A percentile compares a stretch with the other conserved stretches of the same genome.
Conservation (phyloP, 2,888 invertebrate species). For the Neria commutata region DNA sequence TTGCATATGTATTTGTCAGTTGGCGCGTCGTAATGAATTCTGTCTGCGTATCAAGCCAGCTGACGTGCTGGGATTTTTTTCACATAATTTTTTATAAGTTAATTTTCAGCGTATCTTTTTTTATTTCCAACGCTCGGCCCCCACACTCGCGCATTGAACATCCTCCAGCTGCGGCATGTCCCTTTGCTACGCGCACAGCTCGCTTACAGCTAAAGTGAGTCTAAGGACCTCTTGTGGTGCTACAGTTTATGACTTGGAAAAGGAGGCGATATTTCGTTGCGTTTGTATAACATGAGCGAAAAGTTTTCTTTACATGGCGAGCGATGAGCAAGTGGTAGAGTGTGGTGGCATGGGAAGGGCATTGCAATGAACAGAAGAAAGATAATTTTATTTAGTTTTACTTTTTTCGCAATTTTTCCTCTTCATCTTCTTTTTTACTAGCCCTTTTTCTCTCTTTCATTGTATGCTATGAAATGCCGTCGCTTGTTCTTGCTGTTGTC, state of each 20-base stretch:
- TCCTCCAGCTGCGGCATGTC: not conserved
- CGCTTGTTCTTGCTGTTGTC: not conserved
- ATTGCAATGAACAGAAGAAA: too few species aligned
- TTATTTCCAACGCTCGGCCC: too few species aligned
- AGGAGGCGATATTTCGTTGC: not conserved
- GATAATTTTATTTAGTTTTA: constrained; percentile 24
- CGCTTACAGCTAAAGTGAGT: not conserved
- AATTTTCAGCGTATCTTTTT: constrained; percentile 35
- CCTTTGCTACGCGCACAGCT: constrained; percentile 3
- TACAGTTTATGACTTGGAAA: not conserved
- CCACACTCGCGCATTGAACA: too few species aligned
- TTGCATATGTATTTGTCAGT: constrained; percentile 20
- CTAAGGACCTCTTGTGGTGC: constrained; percentile 1
- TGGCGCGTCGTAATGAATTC: constrained; percentile 36
- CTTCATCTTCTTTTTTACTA: not conserved
- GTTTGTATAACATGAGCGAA: too few species aligned
- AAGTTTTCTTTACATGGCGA: too few species aligned
- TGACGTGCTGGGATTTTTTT: constrained; percentile 34
- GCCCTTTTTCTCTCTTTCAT: not conserved
- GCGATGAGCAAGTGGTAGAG: too few species aligned
- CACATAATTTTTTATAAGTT: constrained; percentile 37
- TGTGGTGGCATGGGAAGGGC: too few species aligned
- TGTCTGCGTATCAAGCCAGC: constrained; percentile 41
- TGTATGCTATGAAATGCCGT: not conserved
- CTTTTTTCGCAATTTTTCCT: constrained; percentile 8